Evolutionary conservation across 1,140 invertebrate genomes (phyloP).

Genomic region (Procambarus virginalis): DNA sequence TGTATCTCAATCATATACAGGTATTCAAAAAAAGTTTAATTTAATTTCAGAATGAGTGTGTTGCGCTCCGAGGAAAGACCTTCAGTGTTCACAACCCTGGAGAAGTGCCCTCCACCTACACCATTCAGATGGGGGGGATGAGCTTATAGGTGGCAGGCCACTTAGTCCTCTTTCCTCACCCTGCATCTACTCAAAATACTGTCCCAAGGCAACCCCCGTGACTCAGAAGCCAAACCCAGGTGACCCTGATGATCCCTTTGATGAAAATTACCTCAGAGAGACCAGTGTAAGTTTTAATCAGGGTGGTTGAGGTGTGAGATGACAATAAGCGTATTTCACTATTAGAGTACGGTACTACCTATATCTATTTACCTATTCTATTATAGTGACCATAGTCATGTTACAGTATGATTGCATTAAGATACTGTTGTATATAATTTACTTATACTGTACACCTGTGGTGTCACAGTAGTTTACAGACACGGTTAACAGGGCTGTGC

Average conservation of each 20-base stretch:
- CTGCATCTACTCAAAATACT: conserved; percentile 84
- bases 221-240: conserved; percentile 84
- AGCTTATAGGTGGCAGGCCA: conserved; percentile 92
- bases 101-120: conserved; percentile 82
- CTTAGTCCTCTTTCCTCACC: conserved; percentile 91
- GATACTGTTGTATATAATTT: too few species aligned
- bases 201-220: conserved; percentile 76
- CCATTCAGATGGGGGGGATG: conserved; percentile 91
- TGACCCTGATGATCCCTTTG: conserved; percentile 94
- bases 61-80: conserved; percentile 86
- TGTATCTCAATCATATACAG: too few species aligned
- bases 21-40: background rate
- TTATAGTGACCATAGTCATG: too few species aligned
- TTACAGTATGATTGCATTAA: too few species aligned
- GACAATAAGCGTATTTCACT: background rate
- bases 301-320: background rate
- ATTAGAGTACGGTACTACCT: too few species aligned
- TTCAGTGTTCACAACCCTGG: conserved; percentile 85
- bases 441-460: too few species aligned
- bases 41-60: conserved; percentile 82
- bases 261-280: conserved; percentile 92
- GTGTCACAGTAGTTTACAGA: too few species aligned
- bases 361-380: too few species aligned
- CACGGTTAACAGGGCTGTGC: too few species aligned
- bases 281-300: conserved; percentile 81